Conservation (phyloP, 2,888 invertebrate genomes). For the Eilema griseolum region DNA sequence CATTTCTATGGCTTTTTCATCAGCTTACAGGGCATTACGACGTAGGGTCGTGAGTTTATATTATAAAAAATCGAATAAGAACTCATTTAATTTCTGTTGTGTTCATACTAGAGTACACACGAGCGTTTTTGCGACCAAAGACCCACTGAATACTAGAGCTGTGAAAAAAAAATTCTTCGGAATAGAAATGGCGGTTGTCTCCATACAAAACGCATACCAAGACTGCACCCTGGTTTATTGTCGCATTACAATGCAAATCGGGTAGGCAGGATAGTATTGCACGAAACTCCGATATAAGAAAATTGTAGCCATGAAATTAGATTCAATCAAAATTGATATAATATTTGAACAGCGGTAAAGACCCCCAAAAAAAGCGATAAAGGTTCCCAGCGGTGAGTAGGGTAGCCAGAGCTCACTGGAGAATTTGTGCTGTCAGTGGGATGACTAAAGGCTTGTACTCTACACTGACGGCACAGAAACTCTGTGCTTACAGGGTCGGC, state of each 20-base stretch:
- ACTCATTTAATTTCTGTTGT: neutral
- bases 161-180: neutral
- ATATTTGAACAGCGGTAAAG: no score
- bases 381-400: no score
- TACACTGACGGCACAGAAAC: no score
- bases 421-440: no score
- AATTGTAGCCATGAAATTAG: neutral
- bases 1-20: neutral
- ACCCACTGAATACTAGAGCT: neutral
- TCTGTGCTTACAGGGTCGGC: no score
- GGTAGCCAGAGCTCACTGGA: no score
- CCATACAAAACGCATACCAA: neutral
- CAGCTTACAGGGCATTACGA: neutral
- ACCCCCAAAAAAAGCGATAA: no score
- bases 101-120: neutral
- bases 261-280: neutral
- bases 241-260: neutral
- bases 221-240: slow-evolving; percentile 1
- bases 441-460: no score
- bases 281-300: neutral
- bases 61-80: neutral
- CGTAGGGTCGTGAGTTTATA: no score
- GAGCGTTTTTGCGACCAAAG: no score
- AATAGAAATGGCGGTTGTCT: neutral
- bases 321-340: neutral